These are phyloP conservation scores for Cynoglossus semilaevis DNA, from an alignment of 2,113 vertebrate genomes.

Conservation along the genomic window DNA sequence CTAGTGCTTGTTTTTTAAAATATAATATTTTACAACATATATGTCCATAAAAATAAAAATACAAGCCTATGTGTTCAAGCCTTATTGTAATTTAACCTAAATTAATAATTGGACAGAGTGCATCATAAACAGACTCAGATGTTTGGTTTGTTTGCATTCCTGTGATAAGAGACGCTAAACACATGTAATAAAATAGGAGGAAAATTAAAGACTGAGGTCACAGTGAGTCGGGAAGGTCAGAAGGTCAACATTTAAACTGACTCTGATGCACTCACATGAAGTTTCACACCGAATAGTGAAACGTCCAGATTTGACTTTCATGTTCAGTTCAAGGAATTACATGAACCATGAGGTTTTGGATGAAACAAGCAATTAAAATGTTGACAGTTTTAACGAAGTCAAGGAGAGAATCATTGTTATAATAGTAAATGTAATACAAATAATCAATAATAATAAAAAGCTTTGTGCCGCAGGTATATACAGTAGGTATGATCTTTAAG, in stretches of 20 bases:
- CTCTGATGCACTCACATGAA: conserved; percentile 3
- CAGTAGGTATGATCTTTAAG: too few relatives aligned
- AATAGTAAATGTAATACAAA: too few relatives aligned
- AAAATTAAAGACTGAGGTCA: background rate
- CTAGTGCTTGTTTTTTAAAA: too few relatives aligned
- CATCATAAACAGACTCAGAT: conserved; percentile 15
- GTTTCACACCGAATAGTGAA: conserved; percentile 14
- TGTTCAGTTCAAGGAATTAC: background rate
- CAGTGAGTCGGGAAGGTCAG: conserved; percentile 8
- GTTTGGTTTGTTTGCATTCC: conserved; percentile 33
- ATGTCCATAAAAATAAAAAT: too few relatives aligned
- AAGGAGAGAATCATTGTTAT: too few relatives aligned
- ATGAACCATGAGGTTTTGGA: background rate
- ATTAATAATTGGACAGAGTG: background rate
- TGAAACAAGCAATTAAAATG: too few relatives aligned
- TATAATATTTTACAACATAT: too few relatives aligned
- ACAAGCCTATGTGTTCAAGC: too few relatives aligned
- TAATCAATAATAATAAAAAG: too few relatives aligned
- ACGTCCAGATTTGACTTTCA: background rate
- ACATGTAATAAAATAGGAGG: background rate
- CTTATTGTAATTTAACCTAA: too few relatives aligned
- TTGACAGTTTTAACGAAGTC: too few relatives aligned
- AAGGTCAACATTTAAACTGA: background rate
- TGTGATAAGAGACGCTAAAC: conserved; percentile 18
- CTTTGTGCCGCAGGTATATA: too few relatives aligned